Evolutionary conservation across 2,113 vertebrate genomes (phyloP).

Genomic region (Oreotrochilus melanogaster): DNA sequence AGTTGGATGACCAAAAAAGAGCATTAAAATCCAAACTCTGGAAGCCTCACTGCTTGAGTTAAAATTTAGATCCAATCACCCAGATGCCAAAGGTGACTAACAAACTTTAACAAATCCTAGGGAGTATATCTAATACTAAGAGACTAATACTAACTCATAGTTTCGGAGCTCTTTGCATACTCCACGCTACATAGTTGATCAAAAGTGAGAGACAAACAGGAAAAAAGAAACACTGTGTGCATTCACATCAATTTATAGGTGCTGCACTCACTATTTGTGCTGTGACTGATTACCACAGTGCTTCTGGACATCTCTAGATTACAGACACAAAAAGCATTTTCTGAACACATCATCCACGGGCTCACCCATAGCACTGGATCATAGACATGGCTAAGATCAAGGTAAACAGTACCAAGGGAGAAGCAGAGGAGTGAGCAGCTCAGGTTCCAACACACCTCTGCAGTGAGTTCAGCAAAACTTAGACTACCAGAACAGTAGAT

Average conservation of each 20-base stretch:
- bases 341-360: neutral
- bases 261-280: neutral
- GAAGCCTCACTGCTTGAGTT: neutral
- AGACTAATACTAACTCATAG: neutral
- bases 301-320: neutral
- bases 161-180: neutral
- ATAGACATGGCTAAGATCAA: neutral
- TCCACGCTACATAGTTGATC: neutral
- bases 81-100: neutral
- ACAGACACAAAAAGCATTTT: neutral
- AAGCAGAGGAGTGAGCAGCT: neutral
- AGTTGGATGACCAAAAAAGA: too few relatives aligned
- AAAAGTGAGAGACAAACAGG: neutral
- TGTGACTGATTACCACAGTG: neutral
- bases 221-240: neutral
- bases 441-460: neutral
- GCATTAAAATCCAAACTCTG: neutral
- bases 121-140: neutral
- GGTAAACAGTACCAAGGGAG: neutral
- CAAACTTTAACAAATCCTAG: neutral
- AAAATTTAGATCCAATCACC: neutral
- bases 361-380: neutral
- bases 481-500: neutral
- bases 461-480: neutral
- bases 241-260: neutral